These are phyloP conservation scores for Zonitis immaculata DNA, from an alignment of 2,888 invertebrate genomes.

Conservation along the genomic window DNA sequence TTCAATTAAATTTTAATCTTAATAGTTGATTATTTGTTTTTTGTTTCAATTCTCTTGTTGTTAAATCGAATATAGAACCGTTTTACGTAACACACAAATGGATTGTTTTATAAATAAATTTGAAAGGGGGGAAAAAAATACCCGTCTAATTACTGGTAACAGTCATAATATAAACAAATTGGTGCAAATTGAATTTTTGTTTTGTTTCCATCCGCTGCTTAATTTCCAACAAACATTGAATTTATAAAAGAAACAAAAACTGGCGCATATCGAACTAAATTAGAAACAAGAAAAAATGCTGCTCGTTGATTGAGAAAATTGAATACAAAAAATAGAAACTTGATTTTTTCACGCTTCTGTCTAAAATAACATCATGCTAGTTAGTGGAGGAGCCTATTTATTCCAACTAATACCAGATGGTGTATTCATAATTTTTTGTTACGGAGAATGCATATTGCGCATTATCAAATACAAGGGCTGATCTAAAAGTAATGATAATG, in stretches of 20 bases:
- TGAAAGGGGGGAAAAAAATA: background rate
- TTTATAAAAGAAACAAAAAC: background rate
- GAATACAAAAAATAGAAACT: background rate
- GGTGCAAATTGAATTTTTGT: background rate
- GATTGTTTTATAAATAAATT: background rate
- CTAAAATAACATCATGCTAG: no score
- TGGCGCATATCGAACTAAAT: background rate
- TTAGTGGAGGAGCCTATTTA: background rate
- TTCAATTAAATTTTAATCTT: background rate
- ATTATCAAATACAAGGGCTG: no score
- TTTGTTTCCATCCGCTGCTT: background rate
- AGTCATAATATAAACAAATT: background rate
- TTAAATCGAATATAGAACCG: background rate
- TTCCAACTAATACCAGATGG: constrained; percentile 8
- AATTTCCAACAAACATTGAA: no score
- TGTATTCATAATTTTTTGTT: no score
- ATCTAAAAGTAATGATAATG: no score
- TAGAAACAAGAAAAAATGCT: background rate
- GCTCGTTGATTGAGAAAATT: no score
- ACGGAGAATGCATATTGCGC: background rate
- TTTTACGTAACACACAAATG: background rate
- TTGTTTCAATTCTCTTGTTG: background rate
- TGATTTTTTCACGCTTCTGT: no score
- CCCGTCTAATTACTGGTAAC: background rate
- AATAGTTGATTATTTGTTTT: background rate